phyloP scores from a whole-genome alignment of 2,888 invertebrate genomes.

The Panopea generosa region DNA sequence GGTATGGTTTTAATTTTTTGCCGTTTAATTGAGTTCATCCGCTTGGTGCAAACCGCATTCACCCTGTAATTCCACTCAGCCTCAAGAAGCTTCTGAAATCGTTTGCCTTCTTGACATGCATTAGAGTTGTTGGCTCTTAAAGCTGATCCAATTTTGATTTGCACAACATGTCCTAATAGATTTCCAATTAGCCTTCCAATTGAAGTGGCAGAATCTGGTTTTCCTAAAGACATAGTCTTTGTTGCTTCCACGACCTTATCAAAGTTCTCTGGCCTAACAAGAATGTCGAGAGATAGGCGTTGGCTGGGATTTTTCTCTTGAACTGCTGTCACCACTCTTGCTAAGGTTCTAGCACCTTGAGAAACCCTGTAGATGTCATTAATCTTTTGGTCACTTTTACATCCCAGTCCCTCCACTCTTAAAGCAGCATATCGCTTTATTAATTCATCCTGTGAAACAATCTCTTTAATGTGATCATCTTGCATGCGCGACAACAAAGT shows the following conservation, averaged over 20 bases:
- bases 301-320: constrained; percentile 10
- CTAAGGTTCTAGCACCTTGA: constrained; percentile 29
- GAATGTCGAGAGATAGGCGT: not conserved
- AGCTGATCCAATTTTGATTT: not conserved
- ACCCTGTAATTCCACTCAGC: constrained; percentile 2
- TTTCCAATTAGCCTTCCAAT: not conserved
- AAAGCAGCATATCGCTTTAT: constrained; percentile 1
- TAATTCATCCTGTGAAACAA: not conserved
- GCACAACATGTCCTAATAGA: not conserved
- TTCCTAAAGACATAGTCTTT: constrained; percentile 1
- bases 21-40: not conserved
- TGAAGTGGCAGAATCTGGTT: not conserved
- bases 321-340: constrained; percentile 23
- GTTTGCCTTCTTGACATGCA: not conserved
- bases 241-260: constrained; percentile 17
- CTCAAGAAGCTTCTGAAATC: not conserved
- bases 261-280: constrained; percentile 22
- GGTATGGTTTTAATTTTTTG: constrained; percentile 31
- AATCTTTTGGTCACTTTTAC: constrained; percentile 4
- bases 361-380: constrained; percentile 12
- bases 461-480: not conserved
- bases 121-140: not conserved
- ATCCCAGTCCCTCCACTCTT: not conserved
- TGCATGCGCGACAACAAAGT: not conserved
- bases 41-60: not conserved